Conservation (phyloP, 2,888 invertebrate species). For the Mayetiola destructor region DNA sequence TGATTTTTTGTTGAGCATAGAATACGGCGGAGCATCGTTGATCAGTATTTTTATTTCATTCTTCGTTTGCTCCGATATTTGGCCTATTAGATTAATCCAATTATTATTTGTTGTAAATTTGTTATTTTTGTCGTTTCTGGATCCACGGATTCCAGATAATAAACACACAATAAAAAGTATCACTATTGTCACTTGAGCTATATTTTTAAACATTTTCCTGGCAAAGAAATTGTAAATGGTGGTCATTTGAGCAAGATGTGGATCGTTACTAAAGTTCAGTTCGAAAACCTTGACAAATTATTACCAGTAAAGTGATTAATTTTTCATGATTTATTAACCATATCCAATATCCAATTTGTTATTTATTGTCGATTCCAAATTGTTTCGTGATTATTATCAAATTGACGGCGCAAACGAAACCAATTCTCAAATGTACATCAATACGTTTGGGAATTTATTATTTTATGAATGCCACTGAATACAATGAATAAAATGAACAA, state of each 20-base stretch:
- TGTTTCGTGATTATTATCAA: not conserved
- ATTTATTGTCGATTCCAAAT: not conserved
- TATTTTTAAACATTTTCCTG: not conserved
- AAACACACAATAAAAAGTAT: too few relatives aligned
- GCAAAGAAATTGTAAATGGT: not conserved
- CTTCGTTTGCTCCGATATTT: too few relatives aligned
- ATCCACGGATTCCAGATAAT: too few relatives aligned
- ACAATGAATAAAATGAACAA: too few relatives aligned
- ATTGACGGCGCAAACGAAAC: not conserved
- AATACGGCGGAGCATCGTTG: too few relatives aligned
- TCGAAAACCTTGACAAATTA: not conserved
- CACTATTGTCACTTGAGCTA: not conserved
- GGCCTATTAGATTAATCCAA: too few relatives aligned
- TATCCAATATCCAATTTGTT: not conserved
- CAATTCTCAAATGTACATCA: not conserved
- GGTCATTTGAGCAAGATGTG: not conserved
- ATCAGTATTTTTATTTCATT: too few relatives aligned
- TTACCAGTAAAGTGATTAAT: not conserved
- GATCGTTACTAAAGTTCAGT: not conserved
- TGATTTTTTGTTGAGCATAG: too few relatives aligned
- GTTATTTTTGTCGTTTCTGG: too few relatives aligned
- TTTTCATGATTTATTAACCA: not conserved
- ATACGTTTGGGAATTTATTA: too few relatives aligned
- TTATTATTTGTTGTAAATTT: too few relatives aligned
- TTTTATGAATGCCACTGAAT: too few relatives aligned